Conservation (phyloP, 2,797 vertebrate genomes). For the Tamandua tetradactyla region DNA sequence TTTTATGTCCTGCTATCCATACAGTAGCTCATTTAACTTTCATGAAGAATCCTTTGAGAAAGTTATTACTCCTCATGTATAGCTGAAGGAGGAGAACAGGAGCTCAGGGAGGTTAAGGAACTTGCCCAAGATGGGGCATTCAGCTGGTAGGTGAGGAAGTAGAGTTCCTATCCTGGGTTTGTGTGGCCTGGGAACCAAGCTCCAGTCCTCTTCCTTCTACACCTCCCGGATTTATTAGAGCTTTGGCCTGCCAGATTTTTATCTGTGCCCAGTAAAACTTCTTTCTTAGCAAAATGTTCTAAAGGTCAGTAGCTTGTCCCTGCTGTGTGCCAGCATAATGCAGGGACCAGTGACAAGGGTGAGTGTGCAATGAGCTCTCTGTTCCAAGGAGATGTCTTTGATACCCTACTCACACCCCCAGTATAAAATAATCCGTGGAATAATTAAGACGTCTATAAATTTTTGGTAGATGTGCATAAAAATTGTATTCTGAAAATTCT, state of each 20-base stretch:
- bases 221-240: not conserved
- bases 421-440: not conserved
- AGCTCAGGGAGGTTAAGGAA: not conserved
- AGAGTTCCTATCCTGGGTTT: not conserved
- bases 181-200: not conserved
- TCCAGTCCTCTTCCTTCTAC: rapidly evolving
- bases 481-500: not conserved
- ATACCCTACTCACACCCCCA: not conserved
- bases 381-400: not conserved
- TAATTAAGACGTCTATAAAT: not conserved
- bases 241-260: not conserved
- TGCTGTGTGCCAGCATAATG: not conserved
- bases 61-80: not conserved
- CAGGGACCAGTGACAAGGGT: not conserved
- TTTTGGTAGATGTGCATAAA: not conserved
- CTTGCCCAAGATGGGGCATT: not conserved
- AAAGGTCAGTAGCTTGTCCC: not conserved
- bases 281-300: not conserved
- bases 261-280: not conserved
- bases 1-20: not conserved
- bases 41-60: not conserved
- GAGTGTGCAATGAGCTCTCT: not conserved
- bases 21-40: not conserved
- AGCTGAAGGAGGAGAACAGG: not conserved
- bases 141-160: too few relatives aligned